Evolutionary conservation across 2,113 vertebrate genomes (phyloP), one percentile per base, ranked within the genome.

Genomic region (Stegostoma tigrinum): DNA sequence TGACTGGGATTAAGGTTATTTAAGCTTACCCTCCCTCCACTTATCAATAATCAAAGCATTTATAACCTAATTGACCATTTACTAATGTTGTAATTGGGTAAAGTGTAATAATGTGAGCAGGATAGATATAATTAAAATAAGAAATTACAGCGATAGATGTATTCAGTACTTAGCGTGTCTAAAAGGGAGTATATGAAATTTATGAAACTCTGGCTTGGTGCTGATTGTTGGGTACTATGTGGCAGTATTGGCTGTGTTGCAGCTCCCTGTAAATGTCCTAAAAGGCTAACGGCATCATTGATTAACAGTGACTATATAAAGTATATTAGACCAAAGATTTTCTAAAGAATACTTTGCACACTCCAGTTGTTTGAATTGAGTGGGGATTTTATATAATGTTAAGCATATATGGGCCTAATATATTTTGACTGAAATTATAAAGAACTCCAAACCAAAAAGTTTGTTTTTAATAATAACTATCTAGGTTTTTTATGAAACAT

Each of bases 291-390:
- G 12, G 12, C 27, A 64, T 34, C n/a, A 93, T 67, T 38, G 23
- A 42, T 24, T 67, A 0, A 68, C 4, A 1, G 21, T 72, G 55
- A 24, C 52, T 89, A 27, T 72, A 72, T 72, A 75, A 72, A 75
- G 72, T 38, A 45, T 95, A 48, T 72, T 34, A 68, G 67, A 95
- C 94, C 94, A 95, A 95, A 72, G 67, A 52, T 75, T 95, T 95
- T 95, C 67, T 95, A 17, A 72, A 72, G 42, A 48, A 90, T 48
- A 52, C 27, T 94, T 75, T 95, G 42, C 67, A 68, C 61, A 45
- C 66, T 72, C 66, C 94, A 90, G 17, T 90, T 61, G 30, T 14
- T 14, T 48, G 42, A 48, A 52, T 17, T 30, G 5, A 52, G 19
- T 72, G 38, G 68, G 6, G 94, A 24, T 72, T 45, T 48, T 95